Base-by-base conservation (phyloP, 2,113 vertebrate genomes). In the Micronycteris hirsuta region DNA sequence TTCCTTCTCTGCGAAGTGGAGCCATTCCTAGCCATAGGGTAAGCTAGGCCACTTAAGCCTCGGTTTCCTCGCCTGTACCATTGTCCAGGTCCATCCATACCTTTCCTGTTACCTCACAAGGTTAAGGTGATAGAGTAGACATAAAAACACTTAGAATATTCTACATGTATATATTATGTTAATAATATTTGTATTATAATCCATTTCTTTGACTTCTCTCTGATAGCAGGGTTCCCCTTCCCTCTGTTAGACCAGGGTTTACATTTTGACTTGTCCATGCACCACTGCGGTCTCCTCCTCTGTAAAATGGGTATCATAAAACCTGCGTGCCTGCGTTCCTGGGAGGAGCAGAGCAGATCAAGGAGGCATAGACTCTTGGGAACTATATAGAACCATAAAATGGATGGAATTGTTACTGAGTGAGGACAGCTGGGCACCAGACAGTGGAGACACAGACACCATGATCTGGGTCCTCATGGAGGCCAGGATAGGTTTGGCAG, bases 401-500 rank as follows among this genome's bases (percentile, higher is more conserved):
- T 19, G 85, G 67, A 22, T 16, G 45, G 33, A n/a, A 20, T 4
- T 11, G 28, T 47, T 78, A n/a, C 28, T 16, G 16, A 1, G 28
- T 4, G 41, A 58, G 58, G 77, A 43, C 47, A 33, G 43, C 43
- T 10, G 36, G 47, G 52, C 24, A 38, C 47, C 31, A 6, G 65
- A 19, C 36, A 1, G 9, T 24, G 54, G n/a, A 28, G 2, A 16
- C 5, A 11, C 3, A 36, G 33, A 73, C 24, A 4, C 15, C 1
- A 0, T 2, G 31, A 56, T 9, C 70, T 19, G 47, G 52, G 73
- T 14, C 28, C 13, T n/a, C 5, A 0, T 0, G 3, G 5, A 56
- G 47, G 28, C 70, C 38, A 31, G 43, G 14, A 17, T 0, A 10
- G 43, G 33, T 28, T 17, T 24, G 9, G 58, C n/a, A 12, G 12